phyloP scores from a whole-genome alignment of 2,113 vertebrate genomes.

The Gallinago paraguaiae region DNA sequence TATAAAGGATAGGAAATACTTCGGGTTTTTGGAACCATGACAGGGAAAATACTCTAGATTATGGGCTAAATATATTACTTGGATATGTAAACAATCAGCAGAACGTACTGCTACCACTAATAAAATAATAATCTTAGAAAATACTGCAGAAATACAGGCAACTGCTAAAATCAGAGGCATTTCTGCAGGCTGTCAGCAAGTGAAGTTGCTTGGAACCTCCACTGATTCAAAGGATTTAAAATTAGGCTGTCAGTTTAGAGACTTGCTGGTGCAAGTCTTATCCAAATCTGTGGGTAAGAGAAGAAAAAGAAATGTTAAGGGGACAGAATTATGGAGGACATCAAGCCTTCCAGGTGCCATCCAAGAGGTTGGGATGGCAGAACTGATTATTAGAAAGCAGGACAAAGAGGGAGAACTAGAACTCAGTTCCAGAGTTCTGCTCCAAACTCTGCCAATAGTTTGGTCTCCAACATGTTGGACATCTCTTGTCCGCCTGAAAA shows the following conservation, averaged over 20 bases:
- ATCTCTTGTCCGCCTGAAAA: neutral
- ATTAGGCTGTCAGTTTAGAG: neutral
- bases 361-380: neutral
- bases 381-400: neutral
- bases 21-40: neutral
- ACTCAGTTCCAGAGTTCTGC: neutral
- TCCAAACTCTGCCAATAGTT: neutral
- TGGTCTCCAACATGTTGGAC: neutral
- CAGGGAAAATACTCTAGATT: neutral
- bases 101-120: neutral
- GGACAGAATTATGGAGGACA: neutral
- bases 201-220: neutral
- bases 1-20: neutral
- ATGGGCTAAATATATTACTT: neutral
- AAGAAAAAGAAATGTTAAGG: neutral
- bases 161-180: neutral
- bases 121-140: neutral
- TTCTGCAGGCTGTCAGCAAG: neutral
- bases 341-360: neutral
- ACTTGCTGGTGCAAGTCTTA: neutral
- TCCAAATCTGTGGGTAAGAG: neutral
- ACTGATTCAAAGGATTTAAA: neutral
- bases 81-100: neutral
- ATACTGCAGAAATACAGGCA: neutral
- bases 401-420: neutral